Base-by-base conservation (phyloP, 2,888 invertebrate genomes). In the Aphrophora alni region DNA sequence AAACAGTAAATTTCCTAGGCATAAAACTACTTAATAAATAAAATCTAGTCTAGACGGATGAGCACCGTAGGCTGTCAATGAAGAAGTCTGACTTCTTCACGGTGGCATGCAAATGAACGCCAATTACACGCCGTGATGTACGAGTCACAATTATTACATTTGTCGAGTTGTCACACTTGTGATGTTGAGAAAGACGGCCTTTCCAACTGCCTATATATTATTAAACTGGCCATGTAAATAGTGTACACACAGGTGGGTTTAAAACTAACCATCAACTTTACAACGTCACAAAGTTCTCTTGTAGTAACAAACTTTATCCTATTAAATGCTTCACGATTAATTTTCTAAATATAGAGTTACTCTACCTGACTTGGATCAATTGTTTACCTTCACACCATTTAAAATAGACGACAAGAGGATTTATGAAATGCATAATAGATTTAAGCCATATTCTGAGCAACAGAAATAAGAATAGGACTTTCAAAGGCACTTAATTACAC, bases 61-160 rank as follows among this genome's bases (percentile, higher is more conserved):
- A 59, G 59, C n/a, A n/a, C 59, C 59, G 59, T 59, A 59, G 21
- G 59, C 59, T 59, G 59, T 59, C 59, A 59, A 59, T 59, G 59
- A 59, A 59, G 59, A 59, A 59, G 59, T 21, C 59, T 21, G 44
- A 44, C 12, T 44, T 44, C 44, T 14, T 14, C n/a, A n/a, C 8
- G 59, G 59, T 59, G 59, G 59, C 59, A 59, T 59, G 59, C 59
- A 59, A 59, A 59, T 59, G 59, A n/a, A 59, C 21, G 59, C 59
- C 59, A 59, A 59, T 59, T 59, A 59, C 59, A 59, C n/a, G 59
- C 59, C 0, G n/a, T 59, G 59, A 59, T 59, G 21, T 21, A 59
- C 59, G 59, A 21, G 12, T 7, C 59, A 21, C 59, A 59, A 59
- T 59, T 59, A 59, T 59, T 59, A 59, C 59, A 59, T 59, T 59